These are phyloP conservation scores for Gari tellinella DNA, from an alignment of 2,888 invertebrate species.

Conservation along the genomic window DNA sequence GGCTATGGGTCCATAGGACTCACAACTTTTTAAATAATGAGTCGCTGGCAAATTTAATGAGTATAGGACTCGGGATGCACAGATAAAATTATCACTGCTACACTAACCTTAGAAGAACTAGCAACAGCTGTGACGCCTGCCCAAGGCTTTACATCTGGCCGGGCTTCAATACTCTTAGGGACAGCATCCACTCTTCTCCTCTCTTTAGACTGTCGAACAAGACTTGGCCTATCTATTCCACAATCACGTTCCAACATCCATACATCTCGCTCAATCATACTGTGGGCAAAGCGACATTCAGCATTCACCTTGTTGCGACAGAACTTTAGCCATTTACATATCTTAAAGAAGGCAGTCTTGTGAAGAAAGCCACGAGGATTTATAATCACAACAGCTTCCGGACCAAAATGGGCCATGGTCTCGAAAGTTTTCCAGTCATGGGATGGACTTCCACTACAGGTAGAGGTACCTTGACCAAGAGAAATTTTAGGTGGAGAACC, in stretches of 20 bases:
- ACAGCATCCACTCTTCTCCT: too few species aligned
- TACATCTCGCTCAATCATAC: slow-evolving; percentile 79
- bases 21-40: too few species aligned
- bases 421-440: slow-evolving; percentile 73
- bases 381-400: slow-evolving; percentile 68
- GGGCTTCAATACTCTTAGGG: too few species aligned
- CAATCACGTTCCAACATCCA: slow-evolving; percentile 81
- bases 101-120: too few species aligned
- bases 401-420: slow-evolving; percentile 74
- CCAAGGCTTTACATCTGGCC: too few species aligned
- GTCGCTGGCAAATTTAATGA: too few species aligned
- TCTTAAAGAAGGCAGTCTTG: slow-evolving; percentile 79
- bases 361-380: slow-evolving; percentile 72
- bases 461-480: slow-evolving; percentile 28
- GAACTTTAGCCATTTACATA: slow-evolving; percentile 76
- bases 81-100: too few species aligned
- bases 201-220: slow-evolving; percentile 47
- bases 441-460: slow-evolving; percentile 56
- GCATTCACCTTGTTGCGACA: slow-evolving; percentile 66
- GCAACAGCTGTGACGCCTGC: too few species aligned
- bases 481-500: slow-evolving; percentile 67
- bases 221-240: slow-evolving; percentile 67
- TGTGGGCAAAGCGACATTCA: slow-evolving; percentile 78
- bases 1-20: too few species aligned
- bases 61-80: too few species aligned